Base-by-base conservation (phyloP, 2,888 invertebrate genomes). In the Drosophila ezoana region DNA sequence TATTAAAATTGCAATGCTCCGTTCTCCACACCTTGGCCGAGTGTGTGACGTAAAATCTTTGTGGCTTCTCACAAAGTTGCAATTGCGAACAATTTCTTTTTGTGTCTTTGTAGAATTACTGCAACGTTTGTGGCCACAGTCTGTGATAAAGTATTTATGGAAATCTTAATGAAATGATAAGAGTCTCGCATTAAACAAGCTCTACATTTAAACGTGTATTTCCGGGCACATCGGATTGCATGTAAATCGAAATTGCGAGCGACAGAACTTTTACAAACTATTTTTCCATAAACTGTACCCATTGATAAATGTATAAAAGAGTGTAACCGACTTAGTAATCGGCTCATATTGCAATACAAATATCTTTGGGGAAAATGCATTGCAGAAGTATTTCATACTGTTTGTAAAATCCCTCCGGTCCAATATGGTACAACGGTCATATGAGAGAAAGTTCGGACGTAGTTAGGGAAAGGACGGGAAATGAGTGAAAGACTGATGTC, bases 1-100 rank as follows among this genome's bases (percentile, higher is more conserved):
- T 72, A 83, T 83, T 87, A 87, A 83, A 79, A 74, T 81, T 87
- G 86, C 88, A 83, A 54, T 64, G 63, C 63, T 70, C 70, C 74
- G 69, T 72, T 76, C 72, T 67, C 62, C 66, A 74, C 83, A 83
- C 87, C 79, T 79, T 65, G 23, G 3, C 35, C 20, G 20, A 16
- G 38, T 40, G 45, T 52, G 38, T 35, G 38, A 33, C 13, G 13
- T 41, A 51, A 60, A 51, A 62, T 56, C 62, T 54, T 72, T 75
- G 77, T 16, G 75, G 75, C 35, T 14, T 41, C 41, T 33, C n/a
- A 9, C 51, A 56, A 60, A 43, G 32, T 6, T 57, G 43, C 62
- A 61, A 32, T 23, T 41, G 52, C 16, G 58, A 43, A 44, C 52
- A 33, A 18, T 47, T 14, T 54, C 40, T 53, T 40, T 20, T 20